Evolutionary conservation across 2,113 vertebrate genomes (phyloP).

Genomic region (Laticauda colubrina): DNA sequence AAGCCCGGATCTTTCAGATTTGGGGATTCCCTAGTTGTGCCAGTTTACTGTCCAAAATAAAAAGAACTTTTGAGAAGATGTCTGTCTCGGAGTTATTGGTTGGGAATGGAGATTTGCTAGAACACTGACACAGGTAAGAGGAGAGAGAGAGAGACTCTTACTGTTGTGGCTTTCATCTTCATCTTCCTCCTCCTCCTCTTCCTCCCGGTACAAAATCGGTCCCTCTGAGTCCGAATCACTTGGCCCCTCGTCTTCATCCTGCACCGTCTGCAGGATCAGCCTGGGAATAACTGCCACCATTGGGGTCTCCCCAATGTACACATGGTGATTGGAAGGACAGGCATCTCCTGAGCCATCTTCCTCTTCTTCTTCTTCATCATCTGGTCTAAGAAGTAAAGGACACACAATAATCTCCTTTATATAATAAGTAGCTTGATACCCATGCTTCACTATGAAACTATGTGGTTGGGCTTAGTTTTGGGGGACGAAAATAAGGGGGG

Average conservation of each 20-base stretch:
- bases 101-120: no score
- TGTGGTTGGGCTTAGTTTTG: no score
- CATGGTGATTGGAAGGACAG: conserved; percentile 61
- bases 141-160: conserved; percentile 54
- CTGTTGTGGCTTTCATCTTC: conserved; percentile 83
- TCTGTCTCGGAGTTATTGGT: no score
- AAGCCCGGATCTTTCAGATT: no score
- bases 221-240: conserved; percentile 94
- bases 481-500: no score
- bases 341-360: conserved; percentile 82
- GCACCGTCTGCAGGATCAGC: conserved; percentile 74
- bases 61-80: no score
- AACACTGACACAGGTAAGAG: neutral
- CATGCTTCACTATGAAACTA: no score
- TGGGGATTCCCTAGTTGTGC: no score
- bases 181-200: conserved; percentile 91
- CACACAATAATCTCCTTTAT: conserved; percentile 46
- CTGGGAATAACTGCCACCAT: conserved; percentile 80
- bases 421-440: neutral
- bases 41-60: no score
- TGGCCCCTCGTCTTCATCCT: conserved; percentile 77
- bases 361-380: conserved; percentile 89
- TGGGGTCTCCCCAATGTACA: conserved; percentile 75
- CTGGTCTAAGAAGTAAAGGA: conserved; percentile 68
- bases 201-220: conserved; percentile 88